Evolutionary conservation across 2,113 vertebrate species (phyloP), one percentile per base, ranked within the genome.

Genomic region (Phocoena phocoena): DNA sequence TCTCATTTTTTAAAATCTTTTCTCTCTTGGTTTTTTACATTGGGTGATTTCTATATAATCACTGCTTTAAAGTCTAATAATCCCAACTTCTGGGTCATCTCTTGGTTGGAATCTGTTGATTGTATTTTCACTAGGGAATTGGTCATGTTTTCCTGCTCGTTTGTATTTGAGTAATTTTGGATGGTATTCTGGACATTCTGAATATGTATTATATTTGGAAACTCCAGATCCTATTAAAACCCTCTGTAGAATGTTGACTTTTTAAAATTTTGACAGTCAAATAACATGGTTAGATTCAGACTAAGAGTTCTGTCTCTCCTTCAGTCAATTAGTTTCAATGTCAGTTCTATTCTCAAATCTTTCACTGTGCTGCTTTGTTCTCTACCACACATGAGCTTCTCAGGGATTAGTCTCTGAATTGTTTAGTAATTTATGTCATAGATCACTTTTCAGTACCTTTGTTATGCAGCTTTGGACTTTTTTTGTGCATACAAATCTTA

Each of bases 361-460:
- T 73, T 85, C 76, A n/a, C 80, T 73, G 38, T 12, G 11, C 18
- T 68, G n/a, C 55, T 80, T 68, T 90, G 76, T 65, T 74, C 81
- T 79, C 18, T 60, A 65, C 33, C 31, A 71, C 68, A 50, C 28
- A 70, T 77, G 5, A 73, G 28, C 38, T 63, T 95, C 38, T 88
- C 47, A 38, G 71, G 63, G 17, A 63, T 77, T 87, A 36, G 58
- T 50, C 62, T 82, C 68, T 44, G 71, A 93, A 85, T 68, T 74
- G 44, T 60, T 6, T 41, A 33, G n/a, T 74, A 82, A 88, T 62
- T 80, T 88, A 95, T 73, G 20, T 80, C 50, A 95, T 8, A 88
- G 55, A 88, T 44, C 58, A 79, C 33, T 95, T 95, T 88, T 93
- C 86, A 91, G 74, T 80, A 73, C 33, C 23, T 87, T 93, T 41